Conservation (phyloP, 2,113 vertebrate species). For the Ranitomeya variabilis region DNA sequence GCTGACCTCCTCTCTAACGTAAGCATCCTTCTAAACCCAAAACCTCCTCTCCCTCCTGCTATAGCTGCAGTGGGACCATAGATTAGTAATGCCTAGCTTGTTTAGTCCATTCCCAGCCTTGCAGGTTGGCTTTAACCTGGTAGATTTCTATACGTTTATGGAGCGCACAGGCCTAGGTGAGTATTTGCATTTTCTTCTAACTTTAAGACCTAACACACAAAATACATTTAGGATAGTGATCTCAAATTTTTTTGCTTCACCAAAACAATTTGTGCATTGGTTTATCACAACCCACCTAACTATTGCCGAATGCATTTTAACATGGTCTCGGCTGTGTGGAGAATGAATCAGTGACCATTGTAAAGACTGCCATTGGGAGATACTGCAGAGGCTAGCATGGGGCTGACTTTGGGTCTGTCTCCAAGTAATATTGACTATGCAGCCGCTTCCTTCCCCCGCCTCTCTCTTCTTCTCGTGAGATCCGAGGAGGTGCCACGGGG, state of each 20-base stretch:
- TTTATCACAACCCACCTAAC: conserved; percentile 4
- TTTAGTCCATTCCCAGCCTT: background rate
- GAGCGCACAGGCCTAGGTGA: background rate
- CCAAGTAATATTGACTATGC: conserved; percentile 23
- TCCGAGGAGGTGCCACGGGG: conserved; percentile 54
- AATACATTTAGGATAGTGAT: background rate
- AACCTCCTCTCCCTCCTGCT: background rate
- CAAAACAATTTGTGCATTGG: background rate
- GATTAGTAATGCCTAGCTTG: no score
- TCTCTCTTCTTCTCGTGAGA: conserved; percentile 56
- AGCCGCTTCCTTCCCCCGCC: conserved; percentile 44
- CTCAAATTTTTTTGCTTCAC: background rate
- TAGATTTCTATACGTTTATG: background rate
- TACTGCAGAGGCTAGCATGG: conserved; percentile 34
- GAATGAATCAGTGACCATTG: conserved; percentile 1
- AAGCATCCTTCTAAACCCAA: background rate
- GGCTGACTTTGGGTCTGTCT: conserved; percentile 47
- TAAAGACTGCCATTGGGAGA: background rate
- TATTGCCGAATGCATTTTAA: background rate
- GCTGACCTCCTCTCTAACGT: no score
- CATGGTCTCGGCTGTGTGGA: background rate
- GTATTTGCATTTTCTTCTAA: background rate
- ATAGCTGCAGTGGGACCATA: background rate
- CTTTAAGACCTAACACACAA: background rate
- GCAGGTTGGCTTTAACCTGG: background rate